Percentiles rank a stretch among this genome's conserved stretches.
These are phyloP conservation scores for Thalassaphorura encarpata DNA, from an alignment of 1,140 invertebrate species.

Conservation along the genomic window DNA sequence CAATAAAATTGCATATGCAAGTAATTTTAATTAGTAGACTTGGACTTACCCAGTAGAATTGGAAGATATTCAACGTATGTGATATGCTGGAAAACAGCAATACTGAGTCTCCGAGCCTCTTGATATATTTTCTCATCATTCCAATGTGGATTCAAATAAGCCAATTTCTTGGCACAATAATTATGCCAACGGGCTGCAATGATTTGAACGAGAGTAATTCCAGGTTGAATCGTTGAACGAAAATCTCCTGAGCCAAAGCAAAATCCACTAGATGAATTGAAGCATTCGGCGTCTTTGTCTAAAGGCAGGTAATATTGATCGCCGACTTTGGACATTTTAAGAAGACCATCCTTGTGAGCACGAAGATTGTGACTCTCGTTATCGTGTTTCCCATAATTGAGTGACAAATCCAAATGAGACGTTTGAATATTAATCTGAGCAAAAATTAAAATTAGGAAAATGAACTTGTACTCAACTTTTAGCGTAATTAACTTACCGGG, in stretches of 20 bases:
- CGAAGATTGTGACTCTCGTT: conserved; percentile 36
- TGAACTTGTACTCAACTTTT: not conserved
- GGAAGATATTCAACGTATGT: conserved; percentile 38
- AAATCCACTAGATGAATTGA: conserved; percentile 18
- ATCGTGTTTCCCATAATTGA: conserved; percentile 30
- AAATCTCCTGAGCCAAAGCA: conserved; percentile 41
- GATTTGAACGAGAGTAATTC: conserved; percentile 40
- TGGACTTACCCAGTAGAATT: conserved; percentile 20
- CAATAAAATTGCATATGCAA: not conserved
- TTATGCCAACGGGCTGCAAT: conserved; percentile 45
- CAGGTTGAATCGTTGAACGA: conserved; percentile 44
- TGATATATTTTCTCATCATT: conserved; percentile 43
- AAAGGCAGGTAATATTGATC: conserved; percentile 21
- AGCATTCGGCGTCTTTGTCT: conserved; percentile 23
- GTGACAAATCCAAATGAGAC: conserved; percentile 30
- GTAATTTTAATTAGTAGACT: not conserved
- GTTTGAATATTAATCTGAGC: conserved; percentile 30
- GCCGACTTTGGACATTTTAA: conserved; percentile 31
- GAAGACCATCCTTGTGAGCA: conserved; percentile 32
- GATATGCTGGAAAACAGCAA: conserved; percentile 43
- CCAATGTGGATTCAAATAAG: conserved; percentile 38
- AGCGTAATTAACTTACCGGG: conserved; percentile 25
- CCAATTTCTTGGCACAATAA: conserved; percentile 34
- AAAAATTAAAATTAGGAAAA: not conserved
- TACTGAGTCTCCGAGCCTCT: conserved; percentile 45